Evolutionary conservation across 2,113 vertebrate genomes (phyloP), one percentile per base, ranked within the genome.

Genomic region (Pseudorectes ferrugineus): DNA sequence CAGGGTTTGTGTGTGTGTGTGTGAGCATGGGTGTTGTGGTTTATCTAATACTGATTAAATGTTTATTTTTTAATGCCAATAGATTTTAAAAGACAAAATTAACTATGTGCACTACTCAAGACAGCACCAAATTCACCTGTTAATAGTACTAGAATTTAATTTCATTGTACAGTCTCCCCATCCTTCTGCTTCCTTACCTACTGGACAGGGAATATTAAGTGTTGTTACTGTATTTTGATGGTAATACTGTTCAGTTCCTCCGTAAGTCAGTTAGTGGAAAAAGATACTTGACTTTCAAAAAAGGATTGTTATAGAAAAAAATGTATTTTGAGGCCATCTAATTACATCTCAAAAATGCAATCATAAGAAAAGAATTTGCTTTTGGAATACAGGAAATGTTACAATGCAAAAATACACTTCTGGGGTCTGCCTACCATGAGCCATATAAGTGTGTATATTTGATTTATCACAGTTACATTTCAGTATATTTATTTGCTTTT

Each of bases 401-500:
- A 84, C 54, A 85, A 70, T 80, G 40, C 59, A 92, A 73, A 95
- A 94, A 86, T 54, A 86, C 33, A 57, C 43, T 88, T 72, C 76
- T 75, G 58, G 71, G 76, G 54, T 36, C 68, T 92, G 65, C 81
- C 71, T 86, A 49, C 59, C 59, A 66, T 3, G 31, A 85, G 67
- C 85, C 23, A 38, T 58, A 4, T 61, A 92, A 88, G 58, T 89
- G 55, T 73, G 33, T 42, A 16, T 55, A 82, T 82, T 71, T 92
- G 52, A 95, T 88, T 78, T 81, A 81, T 62, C 24, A 28, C 71
- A 67, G 82, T 81, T 91, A 86, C 1, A 1, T 91, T 77, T 93
- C 73, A 81, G 73, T 54, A 1, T 51, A 77, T 59, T 91, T 74
- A 74, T 58, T 88, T 93, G 84, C 72, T 91, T 92, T 91, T 54